Evolutionary conservation across 2,888 invertebrate species (phyloP).

Genomic region (Bimastos eiseni): DNA sequence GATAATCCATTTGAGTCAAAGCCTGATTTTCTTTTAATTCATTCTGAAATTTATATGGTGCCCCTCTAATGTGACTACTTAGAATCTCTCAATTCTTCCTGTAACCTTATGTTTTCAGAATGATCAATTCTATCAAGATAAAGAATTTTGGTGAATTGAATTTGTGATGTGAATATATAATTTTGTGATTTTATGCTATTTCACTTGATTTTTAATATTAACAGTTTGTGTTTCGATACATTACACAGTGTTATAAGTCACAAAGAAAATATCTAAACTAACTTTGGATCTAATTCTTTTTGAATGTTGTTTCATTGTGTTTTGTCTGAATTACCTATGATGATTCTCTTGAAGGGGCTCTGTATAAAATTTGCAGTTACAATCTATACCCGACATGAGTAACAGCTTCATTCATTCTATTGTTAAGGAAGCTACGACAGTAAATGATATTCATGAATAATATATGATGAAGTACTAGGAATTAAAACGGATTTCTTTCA

Average conservation of each 20-base stretch:
- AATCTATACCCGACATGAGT: background rate
- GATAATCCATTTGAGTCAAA: background rate
- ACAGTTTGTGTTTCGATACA: background rate
- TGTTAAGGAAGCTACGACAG: background rate
- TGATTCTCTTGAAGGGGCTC: too few relatives aligned
- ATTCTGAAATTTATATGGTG: too few relatives aligned
- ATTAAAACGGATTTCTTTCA: background rate
- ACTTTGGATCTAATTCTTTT: background rate
- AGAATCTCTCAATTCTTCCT: too few relatives aligned
- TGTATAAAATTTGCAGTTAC: too few relatives aligned
- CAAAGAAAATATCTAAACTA: background rate
- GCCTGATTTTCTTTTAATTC: background rate
- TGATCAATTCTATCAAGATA: background rate
- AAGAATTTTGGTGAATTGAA: too few relatives aligned
- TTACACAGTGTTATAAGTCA: background rate
- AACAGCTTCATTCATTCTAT: background rate
- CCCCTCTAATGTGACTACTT: too few relatives aligned
- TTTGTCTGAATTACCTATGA: too few relatives aligned
- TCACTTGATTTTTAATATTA: background rate
- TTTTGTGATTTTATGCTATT: too few relatives aligned
- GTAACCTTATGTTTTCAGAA: background rate
- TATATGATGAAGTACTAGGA: background rate
- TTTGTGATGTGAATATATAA: too few relatives aligned
- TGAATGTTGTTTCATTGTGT: too few relatives aligned
- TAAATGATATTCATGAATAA: background rate